These are phyloP conservation scores for Barbus barbus DNA, from an alignment of 2,113 vertebrate species.

Conservation along the genomic window DNA sequence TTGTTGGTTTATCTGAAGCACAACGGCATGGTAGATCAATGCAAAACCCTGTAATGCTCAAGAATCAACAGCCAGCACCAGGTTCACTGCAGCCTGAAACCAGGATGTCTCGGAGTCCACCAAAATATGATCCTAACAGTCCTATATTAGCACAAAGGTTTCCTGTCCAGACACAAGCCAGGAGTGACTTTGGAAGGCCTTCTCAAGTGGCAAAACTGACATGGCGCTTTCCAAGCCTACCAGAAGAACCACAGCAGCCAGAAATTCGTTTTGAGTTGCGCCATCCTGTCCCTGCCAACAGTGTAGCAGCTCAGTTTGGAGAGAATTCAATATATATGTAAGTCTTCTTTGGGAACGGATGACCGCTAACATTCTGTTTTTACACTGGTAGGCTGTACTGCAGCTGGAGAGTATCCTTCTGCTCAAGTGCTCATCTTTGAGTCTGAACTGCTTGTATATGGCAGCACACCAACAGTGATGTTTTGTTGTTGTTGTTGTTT, in stretches of 20 bases:
- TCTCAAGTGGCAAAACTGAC: background rate
- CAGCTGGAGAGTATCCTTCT: background rate
- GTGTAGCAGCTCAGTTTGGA: constrained; percentile 57
- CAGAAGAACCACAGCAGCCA: background rate
- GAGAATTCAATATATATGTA: no score
- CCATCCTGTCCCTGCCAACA: constrained; percentile 48
- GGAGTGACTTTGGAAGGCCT: background rate
- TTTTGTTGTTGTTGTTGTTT: no score
- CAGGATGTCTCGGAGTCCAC: no score
- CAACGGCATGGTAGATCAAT: no score
- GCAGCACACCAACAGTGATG: constrained; percentile 31
- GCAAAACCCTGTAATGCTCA: no score
- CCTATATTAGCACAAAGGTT: background rate
- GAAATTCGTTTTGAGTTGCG: constrained; percentile 8
- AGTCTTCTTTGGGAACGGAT: constrained; percentile 67
- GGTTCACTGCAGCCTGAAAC: no score
- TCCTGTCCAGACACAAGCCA: background rate
- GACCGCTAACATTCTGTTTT: constrained; percentile 62
- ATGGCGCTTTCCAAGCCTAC: no score
- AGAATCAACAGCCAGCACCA: no score
- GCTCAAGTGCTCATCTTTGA: background rate
- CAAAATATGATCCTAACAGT: background rate
- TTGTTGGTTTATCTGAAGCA: no score
- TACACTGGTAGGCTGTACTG: constrained; percentile 44
- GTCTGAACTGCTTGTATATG: background rate